Percentiles rank a stretch among this genome's conserved stretches.
Conservation (phyloP, 2,113 vertebrate genomes). For the Bufo gargarizans region DNA sequence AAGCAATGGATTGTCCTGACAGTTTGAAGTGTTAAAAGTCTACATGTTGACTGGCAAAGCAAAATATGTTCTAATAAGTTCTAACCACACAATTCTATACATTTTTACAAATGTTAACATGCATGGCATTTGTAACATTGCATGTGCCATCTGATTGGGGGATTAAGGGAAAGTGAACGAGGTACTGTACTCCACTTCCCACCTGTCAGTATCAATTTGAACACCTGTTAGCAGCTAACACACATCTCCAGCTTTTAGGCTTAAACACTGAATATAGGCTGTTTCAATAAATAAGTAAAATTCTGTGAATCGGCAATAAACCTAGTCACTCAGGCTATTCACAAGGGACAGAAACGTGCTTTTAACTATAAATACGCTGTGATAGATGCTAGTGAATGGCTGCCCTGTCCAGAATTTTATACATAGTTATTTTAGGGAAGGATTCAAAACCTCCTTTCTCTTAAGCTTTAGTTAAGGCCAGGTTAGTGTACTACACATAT, state of each 20-base stretch:
- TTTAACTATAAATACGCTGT: not conserved
- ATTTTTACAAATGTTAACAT: not conserved
- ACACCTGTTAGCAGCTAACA: constrained; percentile 23
- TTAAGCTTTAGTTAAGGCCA: not conserved
- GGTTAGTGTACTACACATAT: not conserved
- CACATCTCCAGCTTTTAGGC: not conserved
- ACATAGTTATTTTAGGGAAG: not conserved
- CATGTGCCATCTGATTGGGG: not conserved
- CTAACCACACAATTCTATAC: not conserved
- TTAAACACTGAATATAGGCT: not conserved
- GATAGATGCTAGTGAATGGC: not conserved
- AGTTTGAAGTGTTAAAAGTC: not conserved
- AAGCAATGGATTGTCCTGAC: not conserved
- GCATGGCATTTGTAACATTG: not conserved
- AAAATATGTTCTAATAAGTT: not conserved
- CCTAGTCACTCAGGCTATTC: not conserved
- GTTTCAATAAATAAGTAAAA: constrained; percentile 21
- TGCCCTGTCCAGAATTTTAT: not conserved
- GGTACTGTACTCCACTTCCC: not conserved
- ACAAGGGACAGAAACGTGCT: constrained; percentile 30
- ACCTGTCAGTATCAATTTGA: constrained; percentile 26
- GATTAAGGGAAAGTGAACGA: constrained; percentile 17
- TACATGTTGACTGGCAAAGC: not conserved
- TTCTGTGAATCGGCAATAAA: not conserved
- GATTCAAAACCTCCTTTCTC: not conserved